Evolutionary conservation across 2,113 vertebrate genomes (phyloP).

Genomic region (Chloropsis hardwickii): DNA sequence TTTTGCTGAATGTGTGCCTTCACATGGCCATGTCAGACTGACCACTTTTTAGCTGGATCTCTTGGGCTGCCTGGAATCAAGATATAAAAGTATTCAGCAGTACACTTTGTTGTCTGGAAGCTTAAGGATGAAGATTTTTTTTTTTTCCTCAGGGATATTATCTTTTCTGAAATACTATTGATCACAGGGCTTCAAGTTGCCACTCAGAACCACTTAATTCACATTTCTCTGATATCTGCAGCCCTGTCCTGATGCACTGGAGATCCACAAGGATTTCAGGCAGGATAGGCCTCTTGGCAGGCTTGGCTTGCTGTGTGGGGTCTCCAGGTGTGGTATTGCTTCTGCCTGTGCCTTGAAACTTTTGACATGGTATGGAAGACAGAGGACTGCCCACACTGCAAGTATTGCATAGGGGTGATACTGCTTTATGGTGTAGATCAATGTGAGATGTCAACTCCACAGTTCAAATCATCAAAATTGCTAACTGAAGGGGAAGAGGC

Average conservation of each 20-base stretch:
- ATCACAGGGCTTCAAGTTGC: neutral
- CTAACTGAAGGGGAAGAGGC: neutral
- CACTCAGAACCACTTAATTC: neutral
- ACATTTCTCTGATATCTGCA: neutral
- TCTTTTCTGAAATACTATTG: neutral
- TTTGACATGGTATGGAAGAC: neutral
- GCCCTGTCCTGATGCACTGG: too few relatives aligned
- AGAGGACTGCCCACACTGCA: neutral
- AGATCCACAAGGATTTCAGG: neutral
- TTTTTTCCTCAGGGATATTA: neutral
- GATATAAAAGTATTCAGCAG: neutral
- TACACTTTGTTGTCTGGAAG: neutral
- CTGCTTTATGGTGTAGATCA: neutral
- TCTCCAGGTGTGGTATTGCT: neutral
- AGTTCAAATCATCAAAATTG: neutral
- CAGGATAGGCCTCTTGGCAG: neutral
- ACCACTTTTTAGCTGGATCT: neutral
- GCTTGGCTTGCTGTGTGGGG: neutral
- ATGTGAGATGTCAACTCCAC: neutral
- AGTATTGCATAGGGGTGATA: neutral
- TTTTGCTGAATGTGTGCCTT: neutral
- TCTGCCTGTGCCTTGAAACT: neutral
- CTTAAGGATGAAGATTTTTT: neutral
- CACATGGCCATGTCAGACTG: neutral
- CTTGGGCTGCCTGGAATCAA: neutral